A percentile compares a stretch with the other conserved stretches of the same genome.
phyloP scores from a whole-genome alignment of 1,140 invertebrate genomes.

The Drosophila parvula region DNA sequence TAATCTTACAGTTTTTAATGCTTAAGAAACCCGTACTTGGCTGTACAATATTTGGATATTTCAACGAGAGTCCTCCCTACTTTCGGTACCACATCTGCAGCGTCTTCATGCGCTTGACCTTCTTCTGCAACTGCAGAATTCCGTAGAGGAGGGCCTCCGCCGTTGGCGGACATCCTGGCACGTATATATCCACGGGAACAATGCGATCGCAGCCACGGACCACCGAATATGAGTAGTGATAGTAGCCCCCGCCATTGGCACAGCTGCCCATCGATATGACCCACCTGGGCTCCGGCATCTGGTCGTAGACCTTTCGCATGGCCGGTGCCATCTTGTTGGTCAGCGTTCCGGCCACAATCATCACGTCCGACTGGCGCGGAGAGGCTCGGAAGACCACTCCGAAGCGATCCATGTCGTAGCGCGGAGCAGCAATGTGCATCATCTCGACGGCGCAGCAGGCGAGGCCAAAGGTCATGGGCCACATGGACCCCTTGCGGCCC shows the following conservation, averaged over 20 bases:
- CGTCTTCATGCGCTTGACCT: slow-evolving; percentile 94
- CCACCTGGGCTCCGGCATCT: slow-evolving; percentile 96
- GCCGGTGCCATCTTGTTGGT: slow-evolving; percentile 99
- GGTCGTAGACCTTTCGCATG: slow-evolving; percentile 95
- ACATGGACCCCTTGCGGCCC: slow-evolving; percentile 95
- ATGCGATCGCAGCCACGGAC: slow-evolving; percentile 98
- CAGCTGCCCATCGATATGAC: slow-evolving; percentile 99
- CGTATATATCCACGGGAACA: slow-evolving; percentile 99
- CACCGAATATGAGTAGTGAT: slow-evolving; percentile 99
- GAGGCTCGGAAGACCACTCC: slow-evolving; percentile 97
- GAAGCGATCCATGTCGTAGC: slow-evolving; percentile 97
- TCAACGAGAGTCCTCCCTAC: slow-evolving; percentile 84
- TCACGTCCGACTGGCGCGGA: slow-evolving; percentile 96
- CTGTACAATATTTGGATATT: background rate
- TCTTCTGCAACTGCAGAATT: slow-evolving; percentile 97
- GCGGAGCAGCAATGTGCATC: slow-evolving; percentile 99
- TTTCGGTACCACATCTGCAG: slow-evolving; percentile 96
- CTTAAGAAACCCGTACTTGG: background rate
- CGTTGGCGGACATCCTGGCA: slow-evolving; percentile 98
- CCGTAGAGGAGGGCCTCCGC: slow-evolving; percentile 98
- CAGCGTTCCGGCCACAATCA: slow-evolving; percentile 98
- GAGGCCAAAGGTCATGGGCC: slow-evolving; percentile 98
- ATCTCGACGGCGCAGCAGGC: slow-evolving; percentile 99
- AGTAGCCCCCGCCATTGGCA: slow-evolving; percentile 99
- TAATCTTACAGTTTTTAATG: slow-evolving; percentile 4